A percentile compares a stretch with the other conserved stretches of the same genome.
These are phyloP conservation scores for Podarcis muralis DNA, from an alignment of 2,113 vertebrate genomes.

Conservation along the genomic window DNA sequence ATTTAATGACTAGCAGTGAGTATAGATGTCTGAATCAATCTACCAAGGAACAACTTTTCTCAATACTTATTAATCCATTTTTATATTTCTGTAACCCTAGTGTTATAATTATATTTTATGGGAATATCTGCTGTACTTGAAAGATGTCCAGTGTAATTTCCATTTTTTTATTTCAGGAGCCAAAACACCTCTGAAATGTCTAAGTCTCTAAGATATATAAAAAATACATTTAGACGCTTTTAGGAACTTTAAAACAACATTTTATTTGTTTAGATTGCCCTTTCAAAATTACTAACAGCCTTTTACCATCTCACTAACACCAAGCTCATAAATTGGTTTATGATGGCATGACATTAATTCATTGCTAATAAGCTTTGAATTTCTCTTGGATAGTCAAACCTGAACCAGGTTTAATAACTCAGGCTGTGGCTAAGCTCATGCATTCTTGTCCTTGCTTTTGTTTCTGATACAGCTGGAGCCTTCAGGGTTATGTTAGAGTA, in stretches of 20 bases:
- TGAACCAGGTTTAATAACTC: no score
- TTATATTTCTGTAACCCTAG: neutral
- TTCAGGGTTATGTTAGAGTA: neutral
- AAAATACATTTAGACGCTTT: neutral
- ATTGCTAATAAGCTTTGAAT: neutral
- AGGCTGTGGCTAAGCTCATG: no score
- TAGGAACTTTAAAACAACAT: neutral
- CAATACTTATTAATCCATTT: neutral
- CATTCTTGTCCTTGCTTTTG: neutral
- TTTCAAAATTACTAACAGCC: neutral
- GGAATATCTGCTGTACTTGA: neutral
- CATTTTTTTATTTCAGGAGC: neutral
- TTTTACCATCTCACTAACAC: neutral
- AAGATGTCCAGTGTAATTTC: neutral
- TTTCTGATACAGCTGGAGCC: neutral
- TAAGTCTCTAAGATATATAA: neutral
- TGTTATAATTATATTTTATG: neutral
- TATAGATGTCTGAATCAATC: neutral
- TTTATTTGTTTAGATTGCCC: neutral
- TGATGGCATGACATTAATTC: neutral
- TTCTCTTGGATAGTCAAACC: neutral
- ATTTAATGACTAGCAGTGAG: neutral
- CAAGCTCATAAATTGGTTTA: neutral
- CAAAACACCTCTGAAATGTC: neutral
- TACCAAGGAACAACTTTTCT: neutral